Percentiles rank a stretch among this genome's conserved stretches.
These are phyloP conservation scores for Elaphurus davidianus DNA, from an alignment of 2,113 vertebrate species.

Conservation along the genomic window DNA sequence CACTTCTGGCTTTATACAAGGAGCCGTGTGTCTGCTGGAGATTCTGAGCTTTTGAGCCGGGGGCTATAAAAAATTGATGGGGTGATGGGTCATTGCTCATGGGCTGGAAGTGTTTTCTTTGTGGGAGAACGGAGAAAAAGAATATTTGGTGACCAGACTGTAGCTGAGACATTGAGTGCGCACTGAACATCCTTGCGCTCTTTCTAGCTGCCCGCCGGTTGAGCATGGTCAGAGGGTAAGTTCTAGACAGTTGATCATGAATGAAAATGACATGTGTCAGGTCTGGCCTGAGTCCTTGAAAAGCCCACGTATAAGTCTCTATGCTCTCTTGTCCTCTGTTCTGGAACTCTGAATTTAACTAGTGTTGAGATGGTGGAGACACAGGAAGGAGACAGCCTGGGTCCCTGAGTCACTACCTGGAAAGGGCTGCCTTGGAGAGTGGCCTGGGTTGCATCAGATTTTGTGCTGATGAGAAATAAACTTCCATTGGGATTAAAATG, in stretches of 20 bases:
- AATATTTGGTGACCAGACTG: neutral
- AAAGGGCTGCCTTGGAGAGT: neutral
- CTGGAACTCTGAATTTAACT: neutral
- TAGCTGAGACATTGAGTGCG: neutral
- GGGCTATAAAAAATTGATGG: fast-evolving
- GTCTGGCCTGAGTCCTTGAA: neutral
- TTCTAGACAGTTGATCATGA: neutral
- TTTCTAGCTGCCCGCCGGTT: neutral
- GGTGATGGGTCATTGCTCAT: fast-evolving
- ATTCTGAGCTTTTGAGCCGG: neutral
- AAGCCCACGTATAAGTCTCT: neutral
- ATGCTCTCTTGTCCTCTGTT: too few relatives aligned
- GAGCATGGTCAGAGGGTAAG: neutral
- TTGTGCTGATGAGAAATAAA: neutral
- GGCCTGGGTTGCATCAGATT: neutral
- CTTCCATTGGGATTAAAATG: neutral
- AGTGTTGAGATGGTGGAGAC: neutral
- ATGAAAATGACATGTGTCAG: neutral
- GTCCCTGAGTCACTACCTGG: neutral
- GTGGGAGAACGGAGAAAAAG: neutral
- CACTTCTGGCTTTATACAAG: too few relatives aligned
- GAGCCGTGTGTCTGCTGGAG: neutral
- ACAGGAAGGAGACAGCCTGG: neutral
- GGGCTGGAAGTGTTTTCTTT: neutral
- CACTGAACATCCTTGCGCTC: fast-evolving